Evolutionary conservation across 1,140 invertebrate species (phyloP).

Genomic region (Tribolium madens): DNA sequence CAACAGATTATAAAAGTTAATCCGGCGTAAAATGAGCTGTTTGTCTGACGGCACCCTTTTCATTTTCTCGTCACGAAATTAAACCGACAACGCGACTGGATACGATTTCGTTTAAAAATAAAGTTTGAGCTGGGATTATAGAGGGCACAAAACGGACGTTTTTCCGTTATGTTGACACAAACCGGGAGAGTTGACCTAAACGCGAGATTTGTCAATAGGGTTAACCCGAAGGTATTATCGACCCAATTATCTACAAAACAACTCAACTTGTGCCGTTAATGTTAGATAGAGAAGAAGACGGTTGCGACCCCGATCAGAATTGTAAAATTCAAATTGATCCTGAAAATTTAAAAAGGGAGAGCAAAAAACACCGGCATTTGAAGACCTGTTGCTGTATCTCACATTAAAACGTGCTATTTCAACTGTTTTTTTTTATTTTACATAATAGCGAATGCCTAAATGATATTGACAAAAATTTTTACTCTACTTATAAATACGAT

Average conservation of each 20-base stretch:
- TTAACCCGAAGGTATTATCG: neutral
- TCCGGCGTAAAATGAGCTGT: slow-evolving; percentile 43
- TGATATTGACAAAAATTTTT: no score
- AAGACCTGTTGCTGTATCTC: neutral
- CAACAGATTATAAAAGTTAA: slow-evolving; percentile 49
- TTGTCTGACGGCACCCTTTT: slow-evolving; percentile 44
- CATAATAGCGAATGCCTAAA: no score
- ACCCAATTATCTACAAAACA: slow-evolving; percentile 13
- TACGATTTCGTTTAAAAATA: slow-evolving; percentile 20
- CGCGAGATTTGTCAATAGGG: slow-evolving; percentile 1
- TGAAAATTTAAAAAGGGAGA: neutral
- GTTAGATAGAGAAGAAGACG: neutral
- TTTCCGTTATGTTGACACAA: slow-evolving; percentile 21
- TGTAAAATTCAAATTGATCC: neutral
- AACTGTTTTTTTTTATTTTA: no score
- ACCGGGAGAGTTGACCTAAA: neutral
- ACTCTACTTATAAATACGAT: no score
- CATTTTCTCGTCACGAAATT: slow-evolving; percentile 38
- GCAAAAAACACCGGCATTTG: neutral
- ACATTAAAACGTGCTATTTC: neutral
- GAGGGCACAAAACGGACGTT: slow-evolving; percentile 11
- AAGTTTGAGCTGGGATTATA: slow-evolving; percentile 26
- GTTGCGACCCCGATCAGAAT: neutral
- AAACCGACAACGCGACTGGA: slow-evolving; percentile 30
- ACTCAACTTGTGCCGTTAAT: neutral